Evolutionary conservation across 2,113 vertebrate genomes (phyloP).

Genomic region (Carollia perspicillata): DNA sequence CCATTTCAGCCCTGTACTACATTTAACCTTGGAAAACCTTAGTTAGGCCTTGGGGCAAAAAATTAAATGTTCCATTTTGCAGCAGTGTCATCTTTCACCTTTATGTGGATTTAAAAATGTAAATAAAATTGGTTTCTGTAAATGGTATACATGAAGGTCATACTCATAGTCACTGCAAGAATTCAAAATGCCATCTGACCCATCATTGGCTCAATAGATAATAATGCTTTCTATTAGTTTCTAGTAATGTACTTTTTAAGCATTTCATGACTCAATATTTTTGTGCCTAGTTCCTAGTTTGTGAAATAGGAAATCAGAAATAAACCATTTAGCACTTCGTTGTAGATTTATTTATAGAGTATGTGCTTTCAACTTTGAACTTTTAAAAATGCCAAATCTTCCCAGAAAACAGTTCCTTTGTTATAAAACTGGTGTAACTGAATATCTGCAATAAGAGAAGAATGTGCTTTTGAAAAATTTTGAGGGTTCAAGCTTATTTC

Average conservation of each 20-base stretch:
- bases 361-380: conserved; percentile 76
- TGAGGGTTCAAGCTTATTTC: conserved; percentile 57
- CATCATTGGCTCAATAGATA: conserved; percentile 80
- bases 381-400: conserved; percentile 74
- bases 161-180: conserved; percentile 71
- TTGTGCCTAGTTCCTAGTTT: conserved; percentile 77
- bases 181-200: conserved; percentile 83
- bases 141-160: conserved; percentile 81
- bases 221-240: conserved; percentile 78
- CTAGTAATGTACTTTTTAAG: conserved; percentile 81
- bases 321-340: conserved; percentile 79
- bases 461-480: conserved; percentile 61
- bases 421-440: conserved; percentile 50
- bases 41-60: conserved; percentile 74
- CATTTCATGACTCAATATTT: conserved; percentile 82
- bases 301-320: conserved; percentile 81
- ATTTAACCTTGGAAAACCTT: conserved; percentile 79
- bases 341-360: conserved; percentile 82
- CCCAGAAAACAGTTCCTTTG: conserved; percentile 66
- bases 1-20: conserved; percentile 74
- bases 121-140: conserved; percentile 85
- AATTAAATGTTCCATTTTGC: conserved; percentile 78
- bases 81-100: conserved; percentile 80
- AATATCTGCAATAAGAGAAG: conserved; percentile 56
- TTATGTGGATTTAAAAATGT: conserved; percentile 85